Percentiles rank a stretch among this genome's conserved stretches.
These are phyloP conservation scores for Wiebesia pumilae DNA, from an alignment of 1,140 invertebrate genomes.

Conservation along the genomic window DNA sequence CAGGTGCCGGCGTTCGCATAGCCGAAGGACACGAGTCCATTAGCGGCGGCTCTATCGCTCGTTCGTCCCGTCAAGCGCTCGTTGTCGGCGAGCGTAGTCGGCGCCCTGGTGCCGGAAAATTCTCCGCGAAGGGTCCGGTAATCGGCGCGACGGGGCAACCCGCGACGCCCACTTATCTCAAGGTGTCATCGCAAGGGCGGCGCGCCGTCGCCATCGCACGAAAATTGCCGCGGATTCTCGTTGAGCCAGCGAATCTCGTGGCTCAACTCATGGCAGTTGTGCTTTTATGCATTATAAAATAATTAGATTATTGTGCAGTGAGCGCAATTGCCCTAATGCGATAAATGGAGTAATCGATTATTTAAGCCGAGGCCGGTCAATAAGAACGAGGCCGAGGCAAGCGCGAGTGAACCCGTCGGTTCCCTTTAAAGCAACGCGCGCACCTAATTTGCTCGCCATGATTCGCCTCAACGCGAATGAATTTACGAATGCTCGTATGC, in stretches of 20 bases:
- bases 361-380: neutral
- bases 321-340: neutral
- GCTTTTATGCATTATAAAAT: neutral
- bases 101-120: neutral
- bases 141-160: slow-evolving; percentile 5
- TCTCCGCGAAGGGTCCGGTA: neutral
- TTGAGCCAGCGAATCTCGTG: neutral
- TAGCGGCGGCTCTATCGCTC: neutral
- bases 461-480: neutral
- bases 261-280: too few species aligned
- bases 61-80: neutral
- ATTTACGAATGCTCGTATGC: neutral
- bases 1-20: neutral
- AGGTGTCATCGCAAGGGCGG: neutral
- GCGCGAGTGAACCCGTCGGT: neutral
- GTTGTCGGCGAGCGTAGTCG: neutral
- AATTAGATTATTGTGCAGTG: slow-evolving; percentile 29
- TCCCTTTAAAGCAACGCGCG: neutral
- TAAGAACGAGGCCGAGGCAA: neutral
- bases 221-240: neutral
- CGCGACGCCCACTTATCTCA: neutral
- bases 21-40: neutral
- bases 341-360: slow-evolving; percentile 6
- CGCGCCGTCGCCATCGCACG: neutral
- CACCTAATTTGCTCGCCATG: neutral